These are phyloP conservation scores for Centruroides vittatus DNA, from an alignment of 1,140 invertebrate species.

Conservation along the genomic window DNA sequence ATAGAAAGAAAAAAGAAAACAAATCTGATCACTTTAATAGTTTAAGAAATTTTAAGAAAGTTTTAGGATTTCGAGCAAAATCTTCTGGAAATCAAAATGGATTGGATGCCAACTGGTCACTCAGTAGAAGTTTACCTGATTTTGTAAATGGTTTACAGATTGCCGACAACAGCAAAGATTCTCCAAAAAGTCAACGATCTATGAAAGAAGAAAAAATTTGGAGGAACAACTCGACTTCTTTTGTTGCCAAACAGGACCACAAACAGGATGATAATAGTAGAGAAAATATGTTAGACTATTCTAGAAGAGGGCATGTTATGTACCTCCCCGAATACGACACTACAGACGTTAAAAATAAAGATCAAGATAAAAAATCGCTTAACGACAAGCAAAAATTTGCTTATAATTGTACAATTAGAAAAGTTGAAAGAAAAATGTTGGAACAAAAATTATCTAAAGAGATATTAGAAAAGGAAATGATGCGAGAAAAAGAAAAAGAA, in stretches of 20 bases:
- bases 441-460: conserved; percentile 8
- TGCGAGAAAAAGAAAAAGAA: conserved; percentile 9
- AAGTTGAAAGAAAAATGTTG: conserved; percentile 6
- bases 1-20: conserved; percentile 5
- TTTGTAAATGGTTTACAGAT: conserved; percentile 42
- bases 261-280: not conserved
- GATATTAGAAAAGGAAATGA: conserved; percentile 2
- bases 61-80: conserved; percentile 8
- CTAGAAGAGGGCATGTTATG: conserved; percentile 39
- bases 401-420: conserved; percentile 8
- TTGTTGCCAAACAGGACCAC: not conserved
- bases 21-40: conserved; percentile 9
- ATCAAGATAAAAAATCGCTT: not conserved
- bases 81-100: not conserved
- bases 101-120: conserved; percentile 32
- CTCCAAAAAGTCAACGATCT: conserved; percentile 17
- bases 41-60: conserved; percentile 10
- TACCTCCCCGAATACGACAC: conserved; percentile 53
- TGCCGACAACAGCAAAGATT: conserved; percentile 24
- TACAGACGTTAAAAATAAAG: not conserved
- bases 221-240: conserved; percentile 10
- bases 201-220: conserved; percentile 2
- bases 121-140: conserved; percentile 62
- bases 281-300: conserved; percentile 5
- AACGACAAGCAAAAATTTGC: conserved; percentile 4